Base-by-base conservation (phyloP, 2,888 invertebrate species). In the Loripinus fragilis region DNA sequence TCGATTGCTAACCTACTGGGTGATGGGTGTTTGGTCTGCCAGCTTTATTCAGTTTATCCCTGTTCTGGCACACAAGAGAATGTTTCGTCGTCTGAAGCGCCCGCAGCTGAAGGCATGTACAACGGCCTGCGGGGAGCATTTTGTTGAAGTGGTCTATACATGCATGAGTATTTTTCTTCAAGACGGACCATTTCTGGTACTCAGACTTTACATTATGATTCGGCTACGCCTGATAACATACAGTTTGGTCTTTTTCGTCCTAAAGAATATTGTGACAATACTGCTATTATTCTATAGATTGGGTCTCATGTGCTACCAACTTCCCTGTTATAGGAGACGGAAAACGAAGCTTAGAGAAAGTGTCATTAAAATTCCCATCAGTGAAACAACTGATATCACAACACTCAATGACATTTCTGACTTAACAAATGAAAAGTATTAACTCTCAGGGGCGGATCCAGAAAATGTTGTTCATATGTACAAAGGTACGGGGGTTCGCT, bases 201-300 rank as follows among this genome's bases (percentile, higher is more conserved):
- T 90, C 20, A 89, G 94, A 0, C 95, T 98, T 0, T 95, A 97
- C 48, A 96, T 98, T 66, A 97, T 98, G 78, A 95, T 96, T 2
- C 96, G 97, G 89, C 97, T 97, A 93, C 95, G 96, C n/a, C 76
- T 92, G 1, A 67, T 91, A 20, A 91, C 88, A 45, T 90, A 92
- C 86, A 88, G 90, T 75, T 81, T 91, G 71, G 81, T 91, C 25
- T 92, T 93, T 79, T 93, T 93, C 83, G 88, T 88, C 0, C 74
- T 85, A 35, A 91, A 90, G 80, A 91, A 90, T 81, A 72, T 85
- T 35, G 82, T 90, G 2, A 88, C 90, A 28, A 79, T 89, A 25
- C 33, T 87, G 38, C 73, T 89, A n/a, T 77, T 89, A 30, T 68
- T 86, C n/a, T 90, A 89, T 71, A 79, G 89, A 25, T 71, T 88